phyloP scores from a whole-genome alignment of 2,888 invertebrate genomes.

The Limnephilus auricula region DNA sequence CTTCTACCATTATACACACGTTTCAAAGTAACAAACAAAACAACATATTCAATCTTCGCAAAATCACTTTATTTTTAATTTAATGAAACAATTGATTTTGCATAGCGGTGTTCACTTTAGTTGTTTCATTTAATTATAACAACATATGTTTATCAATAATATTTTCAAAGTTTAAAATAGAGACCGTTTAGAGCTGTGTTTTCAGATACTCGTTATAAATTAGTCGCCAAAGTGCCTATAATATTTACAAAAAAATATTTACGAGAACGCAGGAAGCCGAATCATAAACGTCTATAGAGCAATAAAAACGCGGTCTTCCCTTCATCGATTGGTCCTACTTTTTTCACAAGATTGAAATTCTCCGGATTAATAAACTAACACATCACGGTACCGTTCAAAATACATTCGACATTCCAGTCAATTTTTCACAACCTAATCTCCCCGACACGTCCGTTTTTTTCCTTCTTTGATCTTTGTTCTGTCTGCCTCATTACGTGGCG shows the following conservation, averaged over 20 bases:
- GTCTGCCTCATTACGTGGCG: slow-evolving; percentile 62
- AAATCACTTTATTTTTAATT: no score
- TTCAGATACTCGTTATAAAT: not conserved
- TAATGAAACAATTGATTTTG: no score
- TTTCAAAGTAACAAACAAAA: no score
- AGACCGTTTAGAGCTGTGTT: not conserved
- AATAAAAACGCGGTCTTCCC: not conserved
- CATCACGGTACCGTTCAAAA: slow-evolving; percentile 60
- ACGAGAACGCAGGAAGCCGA: not conserved
- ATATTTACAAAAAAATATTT: not conserved
- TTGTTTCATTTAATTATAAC: no score
- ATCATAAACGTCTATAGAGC: not conserved
- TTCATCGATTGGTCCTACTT: slow-evolving; percentile 25
- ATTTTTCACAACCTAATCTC: slow-evolving; percentile 64
- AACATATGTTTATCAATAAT: no score
- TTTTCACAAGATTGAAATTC: slow-evolving; percentile 55
- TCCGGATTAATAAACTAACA: slow-evolving; percentile 63
- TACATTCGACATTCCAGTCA: slow-evolving; percentile 66
- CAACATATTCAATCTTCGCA: no score
- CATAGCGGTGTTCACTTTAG: no score
- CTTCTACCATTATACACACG: no score
- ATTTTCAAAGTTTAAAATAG: not conserved
- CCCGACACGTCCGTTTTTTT: slow-evolving; percentile 36
- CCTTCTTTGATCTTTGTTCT: slow-evolving; percentile 59
- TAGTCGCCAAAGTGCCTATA: not conserved